These are phyloP conservation scores for Montifringilla adamsi DNA, from an alignment of 2,113 vertebrate species.

Conservation along the genomic window DNA sequence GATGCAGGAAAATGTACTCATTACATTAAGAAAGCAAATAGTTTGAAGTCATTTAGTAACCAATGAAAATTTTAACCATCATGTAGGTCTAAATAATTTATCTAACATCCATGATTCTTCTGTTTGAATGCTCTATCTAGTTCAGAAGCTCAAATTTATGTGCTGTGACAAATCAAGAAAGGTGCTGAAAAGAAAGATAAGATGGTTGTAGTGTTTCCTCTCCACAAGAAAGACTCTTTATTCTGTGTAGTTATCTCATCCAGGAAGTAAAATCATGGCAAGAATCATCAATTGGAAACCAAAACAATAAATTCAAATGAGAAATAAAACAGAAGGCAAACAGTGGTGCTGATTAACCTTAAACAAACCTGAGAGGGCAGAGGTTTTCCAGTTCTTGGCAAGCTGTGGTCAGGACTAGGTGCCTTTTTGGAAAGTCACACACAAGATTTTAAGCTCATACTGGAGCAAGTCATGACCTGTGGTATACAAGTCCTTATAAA, in stretches of 20 bases:
- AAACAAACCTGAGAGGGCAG: not conserved
- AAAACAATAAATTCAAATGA: constrained; percentile 52
- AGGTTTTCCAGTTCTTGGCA: not conserved
- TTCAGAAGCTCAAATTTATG: not conserved
- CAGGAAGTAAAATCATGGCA: constrained; percentile 7
- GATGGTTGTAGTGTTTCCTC: not conserved
- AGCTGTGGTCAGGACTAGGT: not conserved
- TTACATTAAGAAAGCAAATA: not conserved
- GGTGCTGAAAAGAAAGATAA: not conserved
- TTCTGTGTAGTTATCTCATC: not conserved
- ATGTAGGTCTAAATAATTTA: not conserved
- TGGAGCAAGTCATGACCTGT: not conserved
- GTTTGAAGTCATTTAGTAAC: not conserved
- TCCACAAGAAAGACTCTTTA: not conserved
- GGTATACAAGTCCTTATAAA: not conserved
- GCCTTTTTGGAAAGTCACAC: not conserved
- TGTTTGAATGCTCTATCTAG: not conserved
- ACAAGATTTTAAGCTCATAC: not conserved
- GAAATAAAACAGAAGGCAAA: not conserved
- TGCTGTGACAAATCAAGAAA: not conserved
- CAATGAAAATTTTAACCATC: not conserved
- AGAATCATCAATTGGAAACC: not conserved
- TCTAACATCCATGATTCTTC: not conserved
- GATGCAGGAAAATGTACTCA: not conserved
- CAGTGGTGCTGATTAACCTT: constrained; percentile 48